A percentile compares a stretch with the other conserved stretches of the same genome.
Evolutionary conservation across 2,888 invertebrate genomes (phyloP).

Genomic region (Diachrysia chrysitis): DNA sequence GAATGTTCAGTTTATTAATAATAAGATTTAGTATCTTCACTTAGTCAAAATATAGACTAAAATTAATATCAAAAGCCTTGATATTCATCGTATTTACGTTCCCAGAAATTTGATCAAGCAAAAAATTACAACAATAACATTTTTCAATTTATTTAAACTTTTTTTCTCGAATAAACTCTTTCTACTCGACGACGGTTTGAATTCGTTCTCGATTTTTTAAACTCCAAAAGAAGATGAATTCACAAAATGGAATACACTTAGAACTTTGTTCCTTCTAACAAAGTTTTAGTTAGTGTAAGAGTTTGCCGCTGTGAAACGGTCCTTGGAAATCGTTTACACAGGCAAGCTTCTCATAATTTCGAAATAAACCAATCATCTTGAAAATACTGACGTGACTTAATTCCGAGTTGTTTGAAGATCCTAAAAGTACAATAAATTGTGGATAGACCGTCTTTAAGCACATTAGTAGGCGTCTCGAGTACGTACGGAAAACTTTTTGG

Average conservation of each 20-base stretch:
- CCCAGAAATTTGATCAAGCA: neutral
- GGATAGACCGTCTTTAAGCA: constrained; percentile 4
- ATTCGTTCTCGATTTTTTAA: constrained; percentile 42
- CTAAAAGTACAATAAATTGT: constrained; percentile 17
- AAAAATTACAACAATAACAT: constrained; percentile 7
- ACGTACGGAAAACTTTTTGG: constrained; percentile 1
- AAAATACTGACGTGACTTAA: constrained; percentile 28
- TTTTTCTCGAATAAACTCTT: constrained; percentile 8
- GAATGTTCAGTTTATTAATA: too few species aligned
- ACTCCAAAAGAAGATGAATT: constrained; percentile 50
- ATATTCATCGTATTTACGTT: too few species aligned
- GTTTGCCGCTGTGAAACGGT: constrained; percentile 45
- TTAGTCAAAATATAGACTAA: too few species aligned
- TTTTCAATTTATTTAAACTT: constrained; percentile 9
- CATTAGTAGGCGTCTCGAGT: neutral
- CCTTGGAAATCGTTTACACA: constrained; percentile 37
- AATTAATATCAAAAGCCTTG: too few species aligned
- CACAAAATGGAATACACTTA: constrained; percentile 53
- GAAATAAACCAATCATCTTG: constrained; percentile 48
- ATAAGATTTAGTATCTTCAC: too few species aligned
- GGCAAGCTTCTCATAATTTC: constrained; percentile 32
- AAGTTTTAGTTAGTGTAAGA: constrained; percentile 55
- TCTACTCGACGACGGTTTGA: constrained; percentile 34
- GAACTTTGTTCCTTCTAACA: constrained; percentile 42
- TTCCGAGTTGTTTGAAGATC: constrained; percentile 19